Conservation (phyloP, 2,888 invertebrate genomes). For the Diploptera punctata region DNA sequence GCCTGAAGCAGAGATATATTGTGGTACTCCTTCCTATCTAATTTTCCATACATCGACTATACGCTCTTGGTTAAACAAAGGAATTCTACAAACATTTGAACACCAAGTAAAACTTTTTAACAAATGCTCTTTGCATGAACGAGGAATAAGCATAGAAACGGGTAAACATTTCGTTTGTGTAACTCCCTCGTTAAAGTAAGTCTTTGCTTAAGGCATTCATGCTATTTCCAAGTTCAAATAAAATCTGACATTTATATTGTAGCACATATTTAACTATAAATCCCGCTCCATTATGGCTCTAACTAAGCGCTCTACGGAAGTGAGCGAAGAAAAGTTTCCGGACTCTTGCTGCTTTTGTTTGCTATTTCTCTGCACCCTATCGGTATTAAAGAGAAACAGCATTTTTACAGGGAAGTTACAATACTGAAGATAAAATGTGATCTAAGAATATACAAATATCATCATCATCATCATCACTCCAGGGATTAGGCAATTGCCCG, state of each 20-base stretch:
- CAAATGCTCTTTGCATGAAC: background rate
- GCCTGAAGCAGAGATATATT: no score
- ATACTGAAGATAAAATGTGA: no score
- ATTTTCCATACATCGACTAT: no score
- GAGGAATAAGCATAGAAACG: no score
- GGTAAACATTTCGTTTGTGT: background rate
- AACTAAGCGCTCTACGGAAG: background rate
- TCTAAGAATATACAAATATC: no score
- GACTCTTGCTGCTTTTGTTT: background rate
- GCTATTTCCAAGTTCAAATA: background rate
- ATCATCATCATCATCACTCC: no score
- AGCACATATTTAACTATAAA: slow-evolving; percentile 3
- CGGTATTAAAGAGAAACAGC: background rate
- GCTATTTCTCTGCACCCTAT: background rate
- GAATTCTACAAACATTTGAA: background rate
- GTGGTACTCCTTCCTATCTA: no score
- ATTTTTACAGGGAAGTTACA: no score
- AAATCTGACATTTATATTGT: background rate
- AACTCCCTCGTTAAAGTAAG: background rate
- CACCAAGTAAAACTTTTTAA: background rate
- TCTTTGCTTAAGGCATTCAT: background rate
- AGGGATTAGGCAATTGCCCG: no score
- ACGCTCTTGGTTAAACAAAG: background rate
- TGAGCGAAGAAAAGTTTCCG: background rate
- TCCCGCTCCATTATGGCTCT: no score